Percentiles rank a stretch among this genome's conserved stretches.
Conservation (phyloP, 2,113 vertebrate species). For the Catagonus wagneri region DNA sequence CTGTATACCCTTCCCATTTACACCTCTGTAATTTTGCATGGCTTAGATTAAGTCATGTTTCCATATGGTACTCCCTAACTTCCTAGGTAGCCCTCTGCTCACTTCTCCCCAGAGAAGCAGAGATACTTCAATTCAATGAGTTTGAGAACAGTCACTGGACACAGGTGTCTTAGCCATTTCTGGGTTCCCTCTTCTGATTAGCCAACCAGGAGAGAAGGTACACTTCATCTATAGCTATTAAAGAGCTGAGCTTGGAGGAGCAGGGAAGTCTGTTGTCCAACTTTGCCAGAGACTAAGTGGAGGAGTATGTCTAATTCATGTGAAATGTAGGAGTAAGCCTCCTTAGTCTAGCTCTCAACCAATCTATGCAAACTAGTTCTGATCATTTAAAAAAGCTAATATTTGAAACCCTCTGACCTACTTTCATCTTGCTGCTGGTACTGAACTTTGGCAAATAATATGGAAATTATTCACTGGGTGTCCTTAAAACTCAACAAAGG, state of each 20-base stretch:
- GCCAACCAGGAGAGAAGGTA: not conserved
- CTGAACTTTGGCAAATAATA: constrained; percentile 19
- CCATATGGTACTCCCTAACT: not conserved
- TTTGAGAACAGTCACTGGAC: not conserved
- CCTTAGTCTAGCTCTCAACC: not conserved
- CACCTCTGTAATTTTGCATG: not conserved
- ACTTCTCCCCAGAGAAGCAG: not conserved
- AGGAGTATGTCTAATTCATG: not conserved
- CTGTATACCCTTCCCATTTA: not conserved
- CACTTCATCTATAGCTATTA: not conserved
- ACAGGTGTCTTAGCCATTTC: not conserved
- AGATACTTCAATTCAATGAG: not conserved
- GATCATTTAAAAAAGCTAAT: not conserved
- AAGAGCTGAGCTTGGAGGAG: not conserved
- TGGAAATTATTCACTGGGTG: not conserved
- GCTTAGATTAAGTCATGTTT: not conserved
- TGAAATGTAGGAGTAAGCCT: not conserved
- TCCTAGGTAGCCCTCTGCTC: not conserved
- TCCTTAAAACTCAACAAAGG: not conserved
- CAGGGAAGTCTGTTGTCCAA: not conserved
- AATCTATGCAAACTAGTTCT: not conserved
- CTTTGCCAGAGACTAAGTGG: not conserved
- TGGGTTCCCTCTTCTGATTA: not conserved
- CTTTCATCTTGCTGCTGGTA: not conserved
- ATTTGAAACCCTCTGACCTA: not conserved